A percentile compares a stretch with the other conserved stretches of the same genome.
Conservation (phyloP, 2,113 vertebrate genomes). For the Callipepla californica region DNA sequence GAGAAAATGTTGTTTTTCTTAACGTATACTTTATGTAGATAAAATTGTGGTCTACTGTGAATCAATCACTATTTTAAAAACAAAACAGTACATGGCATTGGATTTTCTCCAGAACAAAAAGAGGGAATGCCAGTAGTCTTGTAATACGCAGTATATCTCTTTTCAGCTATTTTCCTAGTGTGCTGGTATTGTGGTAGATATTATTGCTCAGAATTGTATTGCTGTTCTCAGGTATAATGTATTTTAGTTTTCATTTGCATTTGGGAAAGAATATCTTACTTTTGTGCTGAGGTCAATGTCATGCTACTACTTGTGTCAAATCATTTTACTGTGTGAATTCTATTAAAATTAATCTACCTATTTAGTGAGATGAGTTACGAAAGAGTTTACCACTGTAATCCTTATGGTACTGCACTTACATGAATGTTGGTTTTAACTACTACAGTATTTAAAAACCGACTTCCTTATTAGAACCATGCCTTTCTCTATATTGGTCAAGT, state of each 20-base stretch:
- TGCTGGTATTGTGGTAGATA: not conserved
- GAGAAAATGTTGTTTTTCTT: not conserved
- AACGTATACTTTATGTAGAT: not conserved
- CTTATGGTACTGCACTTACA: not conserved
- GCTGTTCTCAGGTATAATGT: not conserved
- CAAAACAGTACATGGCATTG: not conserved
- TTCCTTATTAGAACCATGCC: not conserved
- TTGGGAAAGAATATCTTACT: not conserved
- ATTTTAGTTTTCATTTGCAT: not conserved
- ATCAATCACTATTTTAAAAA: not conserved
- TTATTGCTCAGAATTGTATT: not conserved
- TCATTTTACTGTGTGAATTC: not conserved
- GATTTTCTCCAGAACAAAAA: not conserved
- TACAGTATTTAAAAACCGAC: not conserved
- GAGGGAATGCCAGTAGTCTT: not conserved
- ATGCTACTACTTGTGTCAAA: not conserved
- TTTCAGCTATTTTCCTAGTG: not conserved
- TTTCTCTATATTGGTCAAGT: not conserved
- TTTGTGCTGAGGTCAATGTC: not conserved
- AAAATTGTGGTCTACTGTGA: not conserved
- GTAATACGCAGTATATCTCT: not conserved
- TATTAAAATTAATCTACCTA: not conserved
- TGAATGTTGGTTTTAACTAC: not conserved
- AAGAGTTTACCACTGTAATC: not conserved
- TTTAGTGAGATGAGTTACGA: not conserved